Base-by-base conservation (phyloP, 2,888 invertebrate species). In the Oeneis ivallda region DNA sequence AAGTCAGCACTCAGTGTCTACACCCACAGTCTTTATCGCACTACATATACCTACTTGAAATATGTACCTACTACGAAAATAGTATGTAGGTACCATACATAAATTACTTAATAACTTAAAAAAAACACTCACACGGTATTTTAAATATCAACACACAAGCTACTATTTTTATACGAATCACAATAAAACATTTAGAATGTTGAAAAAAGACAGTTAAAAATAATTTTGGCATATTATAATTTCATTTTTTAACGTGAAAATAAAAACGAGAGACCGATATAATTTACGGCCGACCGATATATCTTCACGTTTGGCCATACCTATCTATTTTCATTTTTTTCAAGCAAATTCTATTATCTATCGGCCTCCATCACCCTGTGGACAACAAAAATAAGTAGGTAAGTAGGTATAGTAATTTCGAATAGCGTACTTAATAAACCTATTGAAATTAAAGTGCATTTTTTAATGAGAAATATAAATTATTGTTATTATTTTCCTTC, bases 331-430 rank as follows among this genome's bases (percentile, higher is more conserved):
- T 37, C 39, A 34, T n/a, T 60, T 50, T 2, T 26, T n/a, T n/a
- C n/a, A n/a, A 41, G 61, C 15, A 34, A n/a, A 5, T 26, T 26
- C 26, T 26, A 26, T 26, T 50, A 39, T 57, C 41, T 70, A 70
- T 50, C 70, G 70, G 57, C 70, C 68, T 60, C 70, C 70, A 59
- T 70, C 70, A 50, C 65, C 70, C 70, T 70, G 66, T 58, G 52
- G 62, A 63, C 50, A 54, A 62, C 64, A 50, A 5, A 26, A 63
- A 34, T 13, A 56, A 15, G 11, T 11, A 26, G 1, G 32, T 34
- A 19, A 32, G 9, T 50, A 13, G 37, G 11, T 37, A 9, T 17
- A 11, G 37, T 8, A 39, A 17, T 26, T 26, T 26, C 26, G 5
- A 26, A 26, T 26, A 26, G 26, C 26, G 1, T 26, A 26, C 26